Percentiles rank a stretch among this genome's conserved stretches.
Conservation (phyloP, 1,140 invertebrate genomes). For the Trichoplusia ni region DNA sequence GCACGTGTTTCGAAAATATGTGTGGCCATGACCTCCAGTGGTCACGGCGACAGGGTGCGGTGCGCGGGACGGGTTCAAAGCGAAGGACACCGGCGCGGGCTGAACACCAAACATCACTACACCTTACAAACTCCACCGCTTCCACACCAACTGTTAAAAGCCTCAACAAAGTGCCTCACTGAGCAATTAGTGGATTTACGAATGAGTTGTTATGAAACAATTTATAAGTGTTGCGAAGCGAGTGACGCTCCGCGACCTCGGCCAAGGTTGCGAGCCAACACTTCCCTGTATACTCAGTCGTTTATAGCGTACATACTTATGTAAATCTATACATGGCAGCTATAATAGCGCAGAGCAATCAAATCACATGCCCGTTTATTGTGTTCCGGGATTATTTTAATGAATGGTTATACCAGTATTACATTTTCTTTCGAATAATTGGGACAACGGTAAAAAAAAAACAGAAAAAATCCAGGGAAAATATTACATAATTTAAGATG, state of each 20-base stretch:
- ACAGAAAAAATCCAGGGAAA: too few relatives aligned
- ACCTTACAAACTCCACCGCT: constrained; percentile 43
- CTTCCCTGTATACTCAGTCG: constrained; percentile 77
- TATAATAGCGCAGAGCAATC: constrained; percentile 25
- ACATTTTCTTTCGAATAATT: too few relatives aligned
- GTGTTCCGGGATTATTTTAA: constrained; percentile 27
- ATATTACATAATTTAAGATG: neutral
- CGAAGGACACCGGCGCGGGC: constrained; percentile 32
- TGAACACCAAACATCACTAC: constrained; percentile 32
- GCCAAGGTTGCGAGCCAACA: constrained; percentile 69
- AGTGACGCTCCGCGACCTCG: constrained; percentile 74
- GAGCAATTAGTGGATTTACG: constrained; percentile 44
- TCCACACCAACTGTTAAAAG: constrained; percentile 41
- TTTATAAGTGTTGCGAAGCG: constrained; percentile 71
- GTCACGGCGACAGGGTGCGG: constrained; percentile 55
- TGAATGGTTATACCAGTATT: neutral
- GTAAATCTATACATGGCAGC: constrained; percentile 41
- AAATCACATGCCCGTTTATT: constrained; percentile 28
- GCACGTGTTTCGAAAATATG: constrained; percentile 53
- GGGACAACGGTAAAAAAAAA: too few relatives aligned
- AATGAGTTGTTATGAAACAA: constrained; percentile 63
- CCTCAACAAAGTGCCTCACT: constrained; percentile 23
- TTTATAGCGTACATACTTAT: constrained; percentile 57
- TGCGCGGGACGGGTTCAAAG: constrained; percentile 42
- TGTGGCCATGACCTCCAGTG: constrained; percentile 68